These are phyloP conservation scores for Calliopsis andreniformis DNA, from an alignment of 1,140 invertebrate genomes.

Conservation along the genomic window DNA sequence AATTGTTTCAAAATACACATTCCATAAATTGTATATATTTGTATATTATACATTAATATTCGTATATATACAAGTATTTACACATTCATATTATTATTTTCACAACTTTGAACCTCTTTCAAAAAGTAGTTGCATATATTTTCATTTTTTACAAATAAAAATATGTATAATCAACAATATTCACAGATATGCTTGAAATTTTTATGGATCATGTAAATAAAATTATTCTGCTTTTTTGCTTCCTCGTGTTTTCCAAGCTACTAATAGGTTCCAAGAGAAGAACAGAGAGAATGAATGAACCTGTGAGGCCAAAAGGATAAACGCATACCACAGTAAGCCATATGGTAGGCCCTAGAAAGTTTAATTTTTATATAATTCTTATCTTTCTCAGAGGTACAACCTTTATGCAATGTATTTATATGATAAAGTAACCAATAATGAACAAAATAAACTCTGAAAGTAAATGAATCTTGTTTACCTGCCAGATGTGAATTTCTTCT, in stretches of 20 bases:
- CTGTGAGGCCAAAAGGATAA: conserved; percentile 93
- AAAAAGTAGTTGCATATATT: not conserved
- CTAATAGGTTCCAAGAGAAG: conserved; percentile 93
- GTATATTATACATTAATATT: conserved; percentile 15
- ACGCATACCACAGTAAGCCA: conserved; percentile 96
- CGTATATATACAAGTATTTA: conserved; percentile 30
- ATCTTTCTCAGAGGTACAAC: no score
- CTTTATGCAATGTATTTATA: no score
- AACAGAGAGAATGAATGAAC: conserved; percentile 95
- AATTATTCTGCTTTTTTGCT: conserved; percentile 81
- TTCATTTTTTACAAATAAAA: conserved; percentile 27
- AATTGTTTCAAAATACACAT: not conserved
- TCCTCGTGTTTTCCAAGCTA: conserved; percentile 92
- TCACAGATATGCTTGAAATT: conserved; percentile 39
- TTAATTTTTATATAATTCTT: conserved; percentile 27
- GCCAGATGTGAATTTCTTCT: conserved; percentile 88
- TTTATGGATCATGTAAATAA: not conserved
- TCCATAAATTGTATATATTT: conserved; percentile 5
- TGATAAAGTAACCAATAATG: no score
- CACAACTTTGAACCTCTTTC: conserved; percentile 21
- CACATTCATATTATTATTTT: conserved; percentile 13
- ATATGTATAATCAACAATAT: conserved; percentile 29
- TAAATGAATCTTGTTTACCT: no score
- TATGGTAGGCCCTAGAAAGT: conserved; percentile 91
- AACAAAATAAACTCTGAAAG: no score